Conservation (phyloP, 2,888 invertebrate species). For the Cheilosia urbana region DNA sequence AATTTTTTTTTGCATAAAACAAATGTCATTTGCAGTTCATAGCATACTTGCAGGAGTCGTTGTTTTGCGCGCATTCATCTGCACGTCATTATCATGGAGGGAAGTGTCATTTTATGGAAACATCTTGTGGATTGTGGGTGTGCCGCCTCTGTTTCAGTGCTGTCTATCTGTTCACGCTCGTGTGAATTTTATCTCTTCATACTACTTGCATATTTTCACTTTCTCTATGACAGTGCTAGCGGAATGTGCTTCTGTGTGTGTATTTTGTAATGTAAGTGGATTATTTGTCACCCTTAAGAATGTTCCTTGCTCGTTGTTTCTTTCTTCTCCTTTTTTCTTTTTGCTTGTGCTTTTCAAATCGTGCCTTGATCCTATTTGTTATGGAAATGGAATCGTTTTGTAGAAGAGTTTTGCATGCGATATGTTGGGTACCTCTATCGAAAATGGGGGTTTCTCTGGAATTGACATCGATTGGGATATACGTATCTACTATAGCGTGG, state of each 20-base stretch:
- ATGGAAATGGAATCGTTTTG: conserved; percentile 58
- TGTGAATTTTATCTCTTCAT: conserved; percentile 4
- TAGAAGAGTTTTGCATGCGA: conserved; percentile 34
- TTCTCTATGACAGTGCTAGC: background rate
- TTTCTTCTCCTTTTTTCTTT: too few species aligned
- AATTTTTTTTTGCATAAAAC: conserved; percentile 35
- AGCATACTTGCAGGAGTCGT: conserved; percentile 36
- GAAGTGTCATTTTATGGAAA: conserved; percentile 26
- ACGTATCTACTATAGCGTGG: background rate
- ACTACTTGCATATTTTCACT: conserved; percentile 23
- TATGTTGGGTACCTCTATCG: background rate
- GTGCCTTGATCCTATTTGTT: conserved; percentile 50
- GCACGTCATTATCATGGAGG: conserved; percentile 36
- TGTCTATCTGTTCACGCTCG: conserved; percentile 5
- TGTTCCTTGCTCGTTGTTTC: background rate
- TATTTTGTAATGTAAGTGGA: conserved; percentile 52
- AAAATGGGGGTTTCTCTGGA: conserved; percentile 9
- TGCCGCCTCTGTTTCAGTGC: background rate
- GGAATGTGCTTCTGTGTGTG: background rate
- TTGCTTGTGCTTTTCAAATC: background rate
- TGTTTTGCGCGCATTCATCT: background rate
- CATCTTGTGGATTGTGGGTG: conserved; percentile 3
- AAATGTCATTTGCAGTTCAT: conserved; percentile 56
- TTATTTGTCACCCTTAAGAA: conserved; percentile 52
- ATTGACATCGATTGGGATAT: conserved; percentile 22